phyloP scores from a whole-genome alignment of 2,888 invertebrate genomes.

The Bedellia somnulentella region DNA sequence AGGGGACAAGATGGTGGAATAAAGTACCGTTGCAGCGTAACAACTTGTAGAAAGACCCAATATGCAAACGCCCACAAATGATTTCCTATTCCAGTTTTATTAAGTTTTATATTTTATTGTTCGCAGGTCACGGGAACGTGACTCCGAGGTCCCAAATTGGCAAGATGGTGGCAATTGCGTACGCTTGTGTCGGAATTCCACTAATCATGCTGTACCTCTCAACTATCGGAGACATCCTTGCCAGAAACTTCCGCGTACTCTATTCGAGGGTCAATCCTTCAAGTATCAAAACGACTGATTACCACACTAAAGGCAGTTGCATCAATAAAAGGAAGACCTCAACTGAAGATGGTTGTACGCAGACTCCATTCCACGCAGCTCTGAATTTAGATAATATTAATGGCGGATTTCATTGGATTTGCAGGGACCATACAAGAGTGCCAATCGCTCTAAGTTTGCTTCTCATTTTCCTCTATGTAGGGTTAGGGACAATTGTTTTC shows the following conservation, averaged over 20 bases:
- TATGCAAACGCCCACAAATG: no score
- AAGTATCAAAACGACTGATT: slow-evolving; percentile 18
- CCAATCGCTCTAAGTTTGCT: slow-evolving; percentile 86
- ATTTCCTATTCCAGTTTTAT: no score
- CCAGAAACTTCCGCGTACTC: slow-evolving; percentile 73
- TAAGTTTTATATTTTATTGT: no score
- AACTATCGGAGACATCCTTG: slow-evolving; percentile 82
- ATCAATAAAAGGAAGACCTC: not conserved
- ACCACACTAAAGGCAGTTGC: slow-evolving; percentile 25
- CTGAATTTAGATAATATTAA: slow-evolving; percentile 37
- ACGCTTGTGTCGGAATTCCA: slow-evolving; percentile 85
- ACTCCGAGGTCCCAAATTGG: slow-evolving; percentile 81
- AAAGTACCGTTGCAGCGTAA: no score
- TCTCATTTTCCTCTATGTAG: slow-evolving; percentile 84
- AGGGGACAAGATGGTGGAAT: no score
- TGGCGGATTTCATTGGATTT: slow-evolving; percentile 40
- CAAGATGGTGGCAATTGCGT: slow-evolving; percentile 78
- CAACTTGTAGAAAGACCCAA: no score
- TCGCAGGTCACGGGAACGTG: slow-evolving; percentile 81
- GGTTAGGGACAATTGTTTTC: slow-evolving; percentile 87
- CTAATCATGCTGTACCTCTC: slow-evolving; percentile 86
- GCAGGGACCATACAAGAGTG: slow-evolving; percentile 70
- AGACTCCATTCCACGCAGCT: slow-evolving; percentile 47
- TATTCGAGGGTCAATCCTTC: slow-evolving; percentile 61
- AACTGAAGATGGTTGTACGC: slow-evolving; percentile 1